A percentile compares a stretch with the other conserved stretches of the same genome.
These are phyloP conservation scores for Thecophora atra DNA, from an alignment of 2,888 invertebrate species.

Conservation along the genomic window DNA sequence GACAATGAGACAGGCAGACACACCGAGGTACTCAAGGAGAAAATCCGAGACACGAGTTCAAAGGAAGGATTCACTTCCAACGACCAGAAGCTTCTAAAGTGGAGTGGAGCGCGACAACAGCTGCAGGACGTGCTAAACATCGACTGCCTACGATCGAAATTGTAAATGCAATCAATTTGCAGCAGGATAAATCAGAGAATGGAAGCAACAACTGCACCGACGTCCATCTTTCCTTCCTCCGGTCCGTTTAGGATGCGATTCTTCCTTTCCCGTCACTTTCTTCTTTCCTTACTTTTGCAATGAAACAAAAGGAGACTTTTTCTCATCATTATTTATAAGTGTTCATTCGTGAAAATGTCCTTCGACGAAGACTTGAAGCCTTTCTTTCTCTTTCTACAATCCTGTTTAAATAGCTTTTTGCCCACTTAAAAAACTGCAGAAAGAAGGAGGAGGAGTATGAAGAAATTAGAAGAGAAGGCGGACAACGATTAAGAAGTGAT, in stretches of 20 bases:
- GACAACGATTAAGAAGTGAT: no score
- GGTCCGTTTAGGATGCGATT: no score
- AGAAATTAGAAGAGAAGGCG: no score
- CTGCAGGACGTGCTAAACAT: background rate
- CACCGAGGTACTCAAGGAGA: background rate
- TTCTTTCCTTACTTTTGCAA: no score
- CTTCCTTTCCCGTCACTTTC: no score
- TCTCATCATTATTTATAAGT: conserved; percentile 10
- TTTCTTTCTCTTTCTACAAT: background rate
- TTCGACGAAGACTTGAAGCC: background rate
- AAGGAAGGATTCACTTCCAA: no score
- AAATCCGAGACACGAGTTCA: no score
- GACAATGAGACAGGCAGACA: background rate
- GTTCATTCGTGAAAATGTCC: background rate
- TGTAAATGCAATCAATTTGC: background rate
- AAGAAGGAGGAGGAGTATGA: no score
- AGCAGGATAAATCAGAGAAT: background rate
- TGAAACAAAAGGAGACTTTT: no score
- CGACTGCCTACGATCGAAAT: background rate
- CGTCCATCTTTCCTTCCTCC: background rate
- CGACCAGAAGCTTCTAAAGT: background rate
- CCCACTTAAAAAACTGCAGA: no score
- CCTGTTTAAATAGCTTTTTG: no score
- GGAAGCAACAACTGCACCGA: conserved; percentile 1
- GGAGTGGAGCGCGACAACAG: background rate